Percentiles rank a stretch among this genome's conserved stretches.
phyloP scores from a whole-genome alignment of 2,113 vertebrate genomes.

The Clinocottus analis region DNA sequence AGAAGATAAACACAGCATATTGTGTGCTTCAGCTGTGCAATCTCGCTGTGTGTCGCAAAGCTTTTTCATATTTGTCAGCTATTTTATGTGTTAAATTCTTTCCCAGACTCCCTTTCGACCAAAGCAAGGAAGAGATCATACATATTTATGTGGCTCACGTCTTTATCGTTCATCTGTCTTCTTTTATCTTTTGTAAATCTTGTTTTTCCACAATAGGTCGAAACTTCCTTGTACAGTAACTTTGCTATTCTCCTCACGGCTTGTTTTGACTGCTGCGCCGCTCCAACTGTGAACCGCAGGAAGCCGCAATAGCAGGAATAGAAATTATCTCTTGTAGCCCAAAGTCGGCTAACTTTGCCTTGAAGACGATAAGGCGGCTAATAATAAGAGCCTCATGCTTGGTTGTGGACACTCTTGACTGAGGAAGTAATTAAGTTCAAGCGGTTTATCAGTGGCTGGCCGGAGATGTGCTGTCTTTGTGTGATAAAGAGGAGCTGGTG shows the following conservation, averaged over 20 bases:
- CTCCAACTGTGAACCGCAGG: constrained; percentile 38
- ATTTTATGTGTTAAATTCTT: constrained; percentile 29
- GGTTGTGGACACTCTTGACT: constrained; percentile 74
- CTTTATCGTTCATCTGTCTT: constrained; percentile 29
- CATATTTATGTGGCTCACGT: constrained; percentile 40
- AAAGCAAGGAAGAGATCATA: constrained; percentile 39
- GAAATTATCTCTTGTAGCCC: constrained; percentile 59
- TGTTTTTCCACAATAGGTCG: background rate
- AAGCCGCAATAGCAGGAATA: constrained; percentile 45
- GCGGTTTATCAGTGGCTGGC: constrained; percentile 76
- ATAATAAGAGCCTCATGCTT: constrained; percentile 73
- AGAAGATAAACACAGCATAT: constrained; percentile 3
- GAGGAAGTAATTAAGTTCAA: constrained; percentile 80
- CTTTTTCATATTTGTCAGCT: constrained; percentile 41
- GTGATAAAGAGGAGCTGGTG: constrained; percentile 72
- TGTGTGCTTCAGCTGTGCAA: constrained; percentile 21
- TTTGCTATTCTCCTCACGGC: constrained; percentile 22
- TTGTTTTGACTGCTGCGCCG: constrained; percentile 33
- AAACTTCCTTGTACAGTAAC: constrained; percentile 12
- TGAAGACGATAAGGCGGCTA: constrained; percentile 78
- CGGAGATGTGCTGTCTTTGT: constrained; percentile 73
- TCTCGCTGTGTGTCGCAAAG: constrained; percentile 10
- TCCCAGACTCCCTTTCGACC: constrained; percentile 29
- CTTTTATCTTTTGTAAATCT: constrained; percentile 22
- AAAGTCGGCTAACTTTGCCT: constrained; percentile 65